Conservation (phyloP, 2,888 invertebrate genomes). For the Phengaris alcon region DNA sequence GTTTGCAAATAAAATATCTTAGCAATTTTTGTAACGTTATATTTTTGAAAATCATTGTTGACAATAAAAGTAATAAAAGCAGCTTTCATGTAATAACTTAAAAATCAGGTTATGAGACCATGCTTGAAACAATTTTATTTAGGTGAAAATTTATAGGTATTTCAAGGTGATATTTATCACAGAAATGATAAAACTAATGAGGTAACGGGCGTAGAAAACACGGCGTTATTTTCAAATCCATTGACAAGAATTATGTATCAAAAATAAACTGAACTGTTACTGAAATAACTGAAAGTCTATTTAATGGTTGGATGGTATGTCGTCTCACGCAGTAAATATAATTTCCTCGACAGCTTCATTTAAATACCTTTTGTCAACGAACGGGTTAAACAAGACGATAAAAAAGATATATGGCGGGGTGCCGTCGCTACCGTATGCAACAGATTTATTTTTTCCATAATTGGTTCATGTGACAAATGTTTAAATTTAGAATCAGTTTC, state of each 20-base stretch:
- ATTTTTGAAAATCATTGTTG: no score
- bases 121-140: no score
- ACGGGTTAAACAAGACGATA: slow-evolving; percentile 75
- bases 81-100: no score
- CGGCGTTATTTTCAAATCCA: background rate
- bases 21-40: no score
- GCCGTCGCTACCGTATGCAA: slow-evolving; percentile 55
- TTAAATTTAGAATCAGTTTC: slow-evolving; percentile 18
- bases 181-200: background rate
- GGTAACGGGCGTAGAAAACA: background rate
- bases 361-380: slow-evolving; percentile 80
- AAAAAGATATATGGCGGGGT: slow-evolving; percentile 73
- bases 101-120: no score
- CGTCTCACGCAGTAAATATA: slow-evolving; percentile 71
- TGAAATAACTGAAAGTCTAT: slow-evolving; percentile 51
- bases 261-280: slow-evolving; percentile 35
- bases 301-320: slow-evolving; percentile 60
- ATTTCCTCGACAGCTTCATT: slow-evolving; percentile 74
- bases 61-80: no score
- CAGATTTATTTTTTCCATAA: slow-evolving; percentile 58
- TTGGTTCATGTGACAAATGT: slow-evolving; percentile 60
- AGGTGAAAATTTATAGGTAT: background rate
- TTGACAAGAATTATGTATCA: slow-evolving; percentile 23
- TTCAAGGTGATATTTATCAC: background rate
- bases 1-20: no score